Conservation (phyloP, 2,797 vertebrate genomes). For the Sciurus carolinensis region DNA sequence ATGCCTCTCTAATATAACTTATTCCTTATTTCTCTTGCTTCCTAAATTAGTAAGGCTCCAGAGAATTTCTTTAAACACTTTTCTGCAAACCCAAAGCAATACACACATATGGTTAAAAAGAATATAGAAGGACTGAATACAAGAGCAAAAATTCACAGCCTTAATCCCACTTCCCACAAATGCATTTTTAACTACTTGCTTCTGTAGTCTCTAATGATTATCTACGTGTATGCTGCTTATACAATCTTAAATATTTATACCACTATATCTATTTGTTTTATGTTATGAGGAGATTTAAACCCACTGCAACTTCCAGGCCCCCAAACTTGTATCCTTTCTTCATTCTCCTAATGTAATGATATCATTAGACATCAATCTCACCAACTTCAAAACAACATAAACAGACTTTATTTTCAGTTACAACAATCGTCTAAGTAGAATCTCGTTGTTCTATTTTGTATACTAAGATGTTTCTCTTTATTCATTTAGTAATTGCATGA, state of each 20-base stretch:
- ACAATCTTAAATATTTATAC: constrained; percentile 47
- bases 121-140: constrained; percentile 10
- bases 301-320: background rate
- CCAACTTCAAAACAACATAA: constrained; percentile 46
- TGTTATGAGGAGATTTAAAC: constrained; percentile 9
- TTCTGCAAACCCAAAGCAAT: constrained; percentile 34
- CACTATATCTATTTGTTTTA: background rate
- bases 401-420: constrained; percentile 60
- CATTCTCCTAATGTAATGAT: background rate
- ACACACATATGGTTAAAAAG: background rate
- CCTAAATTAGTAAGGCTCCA: constrained; percentile 40
- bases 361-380: background rate
- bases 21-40: constrained; percentile 41
- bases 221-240: constrained; percentile 1
- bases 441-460: constrained; percentile 28
- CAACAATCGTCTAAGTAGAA: constrained; percentile 1
- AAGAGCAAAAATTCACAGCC: background rate
- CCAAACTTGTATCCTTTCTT: background rate
- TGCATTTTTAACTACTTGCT: background rate
- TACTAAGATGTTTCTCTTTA: constrained; percentile 62
- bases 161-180: background rate
- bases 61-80: constrained; percentile 53
- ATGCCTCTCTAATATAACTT: background rate
- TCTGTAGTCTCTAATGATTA: constrained; percentile 25
- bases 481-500: constrained; percentile 48